These are phyloP conservation scores for Drosophila auraria DNA, from an alignment of 1,140 invertebrate genomes.

Conservation along the genomic window DNA sequence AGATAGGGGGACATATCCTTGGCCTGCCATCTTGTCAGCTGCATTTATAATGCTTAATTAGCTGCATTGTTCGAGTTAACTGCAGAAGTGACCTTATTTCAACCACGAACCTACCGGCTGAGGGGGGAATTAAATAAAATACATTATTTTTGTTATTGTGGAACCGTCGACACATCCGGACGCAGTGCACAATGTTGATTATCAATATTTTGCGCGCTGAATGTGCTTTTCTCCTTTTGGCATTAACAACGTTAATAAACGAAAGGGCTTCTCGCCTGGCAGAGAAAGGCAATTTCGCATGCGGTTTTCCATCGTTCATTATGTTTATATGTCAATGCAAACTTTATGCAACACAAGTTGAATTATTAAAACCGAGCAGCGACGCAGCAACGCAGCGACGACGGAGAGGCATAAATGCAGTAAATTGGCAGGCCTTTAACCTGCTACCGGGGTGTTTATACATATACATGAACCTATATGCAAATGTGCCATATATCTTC, in stretches of 20 bases:
- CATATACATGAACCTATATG: slow-evolving; percentile 47
- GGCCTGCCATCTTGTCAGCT: slow-evolving; percentile 37
- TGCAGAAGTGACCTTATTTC: slow-evolving; percentile 61
- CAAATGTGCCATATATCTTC: slow-evolving; percentile 76
- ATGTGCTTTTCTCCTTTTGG: slow-evolving; percentile 39
- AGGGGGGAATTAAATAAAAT: slow-evolving; percentile 60
- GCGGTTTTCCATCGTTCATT: slow-evolving; percentile 55
- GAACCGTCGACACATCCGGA: slow-evolving; percentile 34
- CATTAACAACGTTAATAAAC: slow-evolving; percentile 57
- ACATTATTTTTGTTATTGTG: slow-evolving; percentile 70
- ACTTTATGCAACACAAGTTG: slow-evolving; percentile 64
- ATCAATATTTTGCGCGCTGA: slow-evolving; percentile 56
- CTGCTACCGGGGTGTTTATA: slow-evolving; percentile 23
- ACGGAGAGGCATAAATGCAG: slow-evolving; percentile 60
- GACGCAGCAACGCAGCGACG: slow-evolving; percentile 40
- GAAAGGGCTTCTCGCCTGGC: slow-evolving; percentile 3
- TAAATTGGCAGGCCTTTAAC: slow-evolving; percentile 68
- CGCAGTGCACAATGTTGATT: slow-evolving; percentile 54
- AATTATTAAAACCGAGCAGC: slow-evolving; percentile 72
- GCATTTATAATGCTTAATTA: slow-evolving; percentile 79
- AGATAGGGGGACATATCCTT: slow-evolving; percentile 24
- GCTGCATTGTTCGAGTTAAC: slow-evolving; percentile 75
- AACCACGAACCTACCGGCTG: neutral
- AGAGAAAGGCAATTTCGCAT: slow-evolving; percentile 47
- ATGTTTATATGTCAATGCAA: slow-evolving; percentile 56